Conservation (phyloP, 2,888 invertebrate species). For the Chrysina gloriosa region DNA sequence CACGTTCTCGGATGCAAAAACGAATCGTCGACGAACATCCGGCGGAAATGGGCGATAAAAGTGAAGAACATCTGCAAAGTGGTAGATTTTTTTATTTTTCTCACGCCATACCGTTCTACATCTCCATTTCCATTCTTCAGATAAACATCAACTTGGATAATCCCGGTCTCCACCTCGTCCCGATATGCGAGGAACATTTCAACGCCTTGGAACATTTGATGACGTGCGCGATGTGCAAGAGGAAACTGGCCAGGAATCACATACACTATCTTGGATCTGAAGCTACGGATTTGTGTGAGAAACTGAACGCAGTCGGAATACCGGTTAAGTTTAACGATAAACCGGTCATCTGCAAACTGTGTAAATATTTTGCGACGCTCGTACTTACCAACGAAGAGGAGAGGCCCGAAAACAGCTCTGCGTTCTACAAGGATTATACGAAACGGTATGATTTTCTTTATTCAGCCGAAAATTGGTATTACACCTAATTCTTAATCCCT, state of each 20-base stretch:
- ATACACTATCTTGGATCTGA: constrained; percentile 77
- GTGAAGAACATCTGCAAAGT: constrained; percentile 77
- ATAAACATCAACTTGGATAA: constrained; percentile 70
- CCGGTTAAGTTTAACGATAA: constrained; percentile 76
- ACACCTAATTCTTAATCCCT: no score
- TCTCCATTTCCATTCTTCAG: constrained; percentile 62
- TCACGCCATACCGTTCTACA: no score
- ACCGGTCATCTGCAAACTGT: constrained; percentile 84
- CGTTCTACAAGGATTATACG: constrained; percentile 72
- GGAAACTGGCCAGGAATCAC: constrained; percentile 81
- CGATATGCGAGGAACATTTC: constrained; percentile 78
- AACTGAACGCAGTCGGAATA: constrained; percentile 72
- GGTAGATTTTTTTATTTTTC: constrained; percentile 58
- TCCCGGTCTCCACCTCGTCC: constrained; percentile 76
- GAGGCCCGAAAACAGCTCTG: constrained; percentile 63
- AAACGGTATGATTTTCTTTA: constrained; percentile 67
- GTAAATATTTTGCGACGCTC: constrained; percentile 81
- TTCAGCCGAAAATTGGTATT: background rate
- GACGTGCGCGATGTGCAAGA: constrained; percentile 81
- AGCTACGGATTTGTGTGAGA: constrained; percentile 66
- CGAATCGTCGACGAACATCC: constrained; percentile 73
- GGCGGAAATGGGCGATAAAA: constrained; percentile 79
- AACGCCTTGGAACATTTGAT: constrained; percentile 78
- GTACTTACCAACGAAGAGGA: constrained; percentile 73
- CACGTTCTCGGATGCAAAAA: constrained; percentile 74